Conservation (phyloP, 2,888 invertebrate species). For the Homarus gammarus region DNA sequence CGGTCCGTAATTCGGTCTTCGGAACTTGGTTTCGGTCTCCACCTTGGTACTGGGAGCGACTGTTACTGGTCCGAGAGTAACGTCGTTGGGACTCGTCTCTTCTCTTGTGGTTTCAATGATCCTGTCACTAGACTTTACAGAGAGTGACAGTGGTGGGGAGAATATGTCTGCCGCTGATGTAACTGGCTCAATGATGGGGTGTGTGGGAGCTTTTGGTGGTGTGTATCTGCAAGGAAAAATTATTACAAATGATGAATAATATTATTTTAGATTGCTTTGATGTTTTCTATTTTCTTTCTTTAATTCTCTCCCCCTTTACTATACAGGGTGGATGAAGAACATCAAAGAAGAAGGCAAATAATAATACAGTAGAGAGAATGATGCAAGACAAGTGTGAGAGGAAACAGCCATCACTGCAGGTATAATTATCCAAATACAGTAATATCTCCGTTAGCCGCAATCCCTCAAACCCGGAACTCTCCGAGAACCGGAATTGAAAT, state of each 20-base stretch:
- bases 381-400: too few relatives aligned
- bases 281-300: too few relatives aligned
- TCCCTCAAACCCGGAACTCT: too few relatives aligned
- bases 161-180: neutral
- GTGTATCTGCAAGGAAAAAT: neutral
- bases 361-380: too few relatives aligned
- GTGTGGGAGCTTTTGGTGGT: neutral
- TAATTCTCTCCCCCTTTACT: too few relatives aligned
- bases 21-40: slow-evolving; percentile 16
- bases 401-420: too few relatives aligned
- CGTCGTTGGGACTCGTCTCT: neutral
- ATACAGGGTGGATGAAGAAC: too few relatives aligned
- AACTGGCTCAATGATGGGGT: neutral
- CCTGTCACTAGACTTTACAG: neutral
- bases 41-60: neutral
- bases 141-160: neutral
- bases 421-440: too few relatives aligned
- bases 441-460: too few relatives aligned
- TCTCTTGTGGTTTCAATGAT: neutral
- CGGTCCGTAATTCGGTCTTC: slow-evolving; percentile 31
- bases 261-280: too few relatives aligned
- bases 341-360: too few relatives aligned
- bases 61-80: neutral
- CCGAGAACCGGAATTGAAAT: too few relatives aligned
- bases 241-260: neutral